phyloP scores from a whole-genome alignment of 2,113 vertebrate genomes.

The Psammodynastes pulverulentus region DNA sequence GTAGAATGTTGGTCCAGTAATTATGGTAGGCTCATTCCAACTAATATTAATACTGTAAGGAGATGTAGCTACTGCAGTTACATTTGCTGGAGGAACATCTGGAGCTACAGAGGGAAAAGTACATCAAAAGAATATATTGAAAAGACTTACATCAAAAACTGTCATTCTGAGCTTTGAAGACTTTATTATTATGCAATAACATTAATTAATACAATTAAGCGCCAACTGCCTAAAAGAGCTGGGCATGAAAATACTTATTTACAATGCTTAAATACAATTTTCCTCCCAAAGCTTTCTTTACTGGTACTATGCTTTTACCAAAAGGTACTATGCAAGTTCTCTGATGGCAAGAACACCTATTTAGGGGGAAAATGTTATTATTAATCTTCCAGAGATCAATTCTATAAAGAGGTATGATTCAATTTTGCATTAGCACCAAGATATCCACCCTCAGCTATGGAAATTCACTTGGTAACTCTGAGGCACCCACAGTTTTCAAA shows the following conservation, averaged over 20 bases:
- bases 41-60: conserved; percentile 78
- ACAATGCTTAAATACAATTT: not conserved
- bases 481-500: not conserved
- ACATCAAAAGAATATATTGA: not conserved
- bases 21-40: conserved; percentile 81
- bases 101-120: conserved; percentile 73
- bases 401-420: not conserved
- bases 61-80: conserved; percentile 76
- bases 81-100: conserved; percentile 81
- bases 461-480: not conserved
- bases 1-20: conserved; percentile 90
- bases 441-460: not conserved
- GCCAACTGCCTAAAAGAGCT: not conserved
- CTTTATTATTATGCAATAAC: not conserved
- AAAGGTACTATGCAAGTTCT: not conserved
- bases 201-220: not conserved
- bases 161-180: not conserved
- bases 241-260: not conserved
- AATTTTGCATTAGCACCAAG: not conserved
- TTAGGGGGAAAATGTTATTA: not conserved
- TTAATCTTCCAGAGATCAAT: not conserved
- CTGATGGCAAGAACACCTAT: not conserved
- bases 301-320: not conserved
- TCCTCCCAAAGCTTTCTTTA: not conserved
- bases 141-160: not conserved